These are phyloP conservation scores for Panthera uncia DNA, from an alignment of 2,113 vertebrate species.

Conservation along the genomic window DNA sequence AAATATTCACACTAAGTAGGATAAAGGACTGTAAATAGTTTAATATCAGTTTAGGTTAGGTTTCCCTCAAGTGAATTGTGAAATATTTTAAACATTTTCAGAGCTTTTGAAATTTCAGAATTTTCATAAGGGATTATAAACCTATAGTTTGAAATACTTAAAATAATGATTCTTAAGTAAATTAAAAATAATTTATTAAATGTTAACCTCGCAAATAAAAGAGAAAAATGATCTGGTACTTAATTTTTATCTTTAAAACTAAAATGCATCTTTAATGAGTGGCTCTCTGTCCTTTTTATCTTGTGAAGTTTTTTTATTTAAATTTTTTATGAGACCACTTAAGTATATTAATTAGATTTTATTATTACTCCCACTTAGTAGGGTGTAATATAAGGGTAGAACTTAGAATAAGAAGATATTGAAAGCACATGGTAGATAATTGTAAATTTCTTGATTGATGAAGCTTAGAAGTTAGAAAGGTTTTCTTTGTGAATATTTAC, in stretches of 20 bases:
- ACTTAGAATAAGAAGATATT: not conserved
- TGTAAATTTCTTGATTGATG: not conserved
- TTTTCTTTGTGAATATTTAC: constrained; percentile 29
- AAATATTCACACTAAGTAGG: not conserved
- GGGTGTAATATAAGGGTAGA: not conserved
- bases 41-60: not conserved
- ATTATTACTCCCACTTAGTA: not conserved
- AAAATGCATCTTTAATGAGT: constrained; percentile 4
- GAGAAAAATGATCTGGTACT: not conserved
- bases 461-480: constrained; percentile 15
- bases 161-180: constrained; percentile 40
- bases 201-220: constrained; percentile 3
- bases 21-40: not conserved
- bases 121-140: not conserved
- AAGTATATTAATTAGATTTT: constrained; percentile 34
- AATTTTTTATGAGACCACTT: not conserved
- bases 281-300: not conserved
- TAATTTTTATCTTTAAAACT: constrained; percentile 15
- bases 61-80: not conserved
- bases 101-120: not conserved
- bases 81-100: constrained; percentile 10
- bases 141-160: constrained; percentile 44
- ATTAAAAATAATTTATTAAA: not conserved
- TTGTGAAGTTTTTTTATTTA: not conserved
- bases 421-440: not conserved